Base-by-base conservation (phyloP, 1,140 invertebrate species). In the Tetraneura akinire region DNA sequence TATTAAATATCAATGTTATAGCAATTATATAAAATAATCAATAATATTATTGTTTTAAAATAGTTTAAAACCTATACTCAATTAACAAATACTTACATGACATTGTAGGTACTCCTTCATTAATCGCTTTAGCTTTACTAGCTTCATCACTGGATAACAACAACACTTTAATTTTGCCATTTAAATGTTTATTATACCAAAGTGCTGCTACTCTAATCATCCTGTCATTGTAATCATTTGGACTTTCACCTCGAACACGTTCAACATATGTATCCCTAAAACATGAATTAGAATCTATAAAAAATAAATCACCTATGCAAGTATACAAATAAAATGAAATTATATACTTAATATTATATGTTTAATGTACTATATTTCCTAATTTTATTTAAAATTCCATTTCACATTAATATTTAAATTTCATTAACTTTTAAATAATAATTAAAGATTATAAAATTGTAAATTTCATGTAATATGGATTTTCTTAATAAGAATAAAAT, bases 141-240 rank as follows among this genome's bases (percentile, higher is more conserved):
- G 88, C 91, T 49, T 87, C 89, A 89, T 98, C 96, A 86, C 98
- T 94, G 42, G 95, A 96, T 8, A 98, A 85, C 47, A 98, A 87
- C 45, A 98, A 87, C 73, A 94, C 89, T 83, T 90, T 87, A 13
- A 94, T 88, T 32, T 87, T 85, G 18, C 70, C 71, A 13, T 85
- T 84, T 51, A 93, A 85, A 84, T 92, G 92, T 80, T 81, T 80
- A 23, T 83, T 81, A 85, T 97, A 98, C 96, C 96, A 98, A 42
- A 88, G 86, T 47, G 90, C 89, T 47, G 94, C 92, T 81, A 88
- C 85, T 68, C 96, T 87, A 82, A 98, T 96, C 21, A 95, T 94
- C 84, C 95, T 88, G 85, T 97, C 95, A 90, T 98, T 98, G 83
- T 95, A 90, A 85, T 98, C 95, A 88, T 98, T 98, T 60, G 89